These are phyloP conservation scores for Caenorhabditis uteleia DNA, from an alignment of 2,888 invertebrate species.

Conservation along the genomic window DNA sequence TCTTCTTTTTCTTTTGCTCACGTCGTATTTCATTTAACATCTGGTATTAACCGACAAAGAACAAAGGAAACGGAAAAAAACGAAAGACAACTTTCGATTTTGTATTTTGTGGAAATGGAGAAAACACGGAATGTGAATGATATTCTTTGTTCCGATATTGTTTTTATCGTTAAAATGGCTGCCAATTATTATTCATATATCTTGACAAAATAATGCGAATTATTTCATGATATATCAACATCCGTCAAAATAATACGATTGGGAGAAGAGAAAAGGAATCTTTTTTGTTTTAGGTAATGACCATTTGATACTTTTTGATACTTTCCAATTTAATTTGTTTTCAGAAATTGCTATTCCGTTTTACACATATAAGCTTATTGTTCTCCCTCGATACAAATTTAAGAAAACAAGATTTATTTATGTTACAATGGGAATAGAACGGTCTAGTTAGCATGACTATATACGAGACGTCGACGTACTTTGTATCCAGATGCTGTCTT, in stretches of 20 bases:
- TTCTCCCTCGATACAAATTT: too few relatives aligned
- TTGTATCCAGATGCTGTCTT: slow-evolving; percentile 29
- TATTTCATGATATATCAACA: neutral
- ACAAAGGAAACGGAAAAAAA: too few relatives aligned
- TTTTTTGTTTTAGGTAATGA: neutral
- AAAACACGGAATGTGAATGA: neutral
- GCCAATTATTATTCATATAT: neutral
- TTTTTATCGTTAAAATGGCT: neutral
- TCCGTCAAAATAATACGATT: neutral
- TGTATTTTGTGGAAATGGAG: too few relatives aligned
- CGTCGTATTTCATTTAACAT: too few relatives aligned
- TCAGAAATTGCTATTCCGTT: too few relatives aligned
- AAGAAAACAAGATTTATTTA: neutral
- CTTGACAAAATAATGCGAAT: neutral
- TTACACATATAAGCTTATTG: too few relatives aligned
- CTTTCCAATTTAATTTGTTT: too few relatives aligned
- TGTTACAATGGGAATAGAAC: too few relatives aligned
- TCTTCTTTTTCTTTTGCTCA: too few relatives aligned
- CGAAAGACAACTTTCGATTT: too few relatives aligned
- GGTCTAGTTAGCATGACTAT: slow-evolving; percentile 25
- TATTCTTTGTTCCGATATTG: neutral
- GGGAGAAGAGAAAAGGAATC: neutral
- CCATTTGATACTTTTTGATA: neutral
- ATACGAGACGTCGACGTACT: slow-evolving; percentile 23
- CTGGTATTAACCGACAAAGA: too few relatives aligned